Conservation (phyloP, 1,140 invertebrate genomes). For the Mamestra configurata region DNA sequence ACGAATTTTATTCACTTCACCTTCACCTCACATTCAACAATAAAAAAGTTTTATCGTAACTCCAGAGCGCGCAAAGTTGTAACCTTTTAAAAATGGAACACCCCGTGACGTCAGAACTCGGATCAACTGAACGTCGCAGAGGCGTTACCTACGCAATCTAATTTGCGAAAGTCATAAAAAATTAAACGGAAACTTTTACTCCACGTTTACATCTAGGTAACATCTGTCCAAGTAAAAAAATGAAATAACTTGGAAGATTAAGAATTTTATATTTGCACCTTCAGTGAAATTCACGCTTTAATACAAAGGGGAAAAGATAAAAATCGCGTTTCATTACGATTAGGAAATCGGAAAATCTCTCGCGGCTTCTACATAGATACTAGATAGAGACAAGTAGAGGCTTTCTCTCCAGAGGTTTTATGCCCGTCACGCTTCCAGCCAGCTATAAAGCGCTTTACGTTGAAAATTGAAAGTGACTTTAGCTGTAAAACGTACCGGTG, state of each 20-base stretch:
- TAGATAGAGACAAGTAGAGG: conserved; percentile 66
- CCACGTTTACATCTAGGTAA: conserved; percentile 61
- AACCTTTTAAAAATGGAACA: conserved; percentile 31
- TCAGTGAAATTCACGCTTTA: conserved; percentile 41
- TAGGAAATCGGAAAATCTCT: conserved; percentile 59
- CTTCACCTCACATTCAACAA: conserved; percentile 1
- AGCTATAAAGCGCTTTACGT: conserved; percentile 78
- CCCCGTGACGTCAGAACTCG: conserved; percentile 37
- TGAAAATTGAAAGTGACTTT: conserved; percentile 84
- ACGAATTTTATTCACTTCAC: conserved; percentile 2
- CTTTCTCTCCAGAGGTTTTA: conserved; percentile 64
- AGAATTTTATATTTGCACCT: conserved; percentile 51
- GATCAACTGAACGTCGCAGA: conserved; percentile 28
- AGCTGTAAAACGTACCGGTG: conserved; percentile 70
- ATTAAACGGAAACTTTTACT: conserved; percentile 63
- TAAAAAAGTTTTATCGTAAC: conserved; percentile 9
- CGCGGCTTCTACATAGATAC: conserved; percentile 60
- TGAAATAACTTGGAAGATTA: conserved; percentile 58
- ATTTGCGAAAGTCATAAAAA: conserved; percentile 58
- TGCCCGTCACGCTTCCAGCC: conserved; percentile 72
- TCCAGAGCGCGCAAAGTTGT: not conserved
- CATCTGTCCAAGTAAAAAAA: conserved; percentile 64
- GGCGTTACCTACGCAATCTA: conserved; percentile 45
- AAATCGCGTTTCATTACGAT: conserved; percentile 38
- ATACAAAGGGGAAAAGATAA: conserved; percentile 34